A percentile compares a stretch with the other conserved stretches of the same genome.
Evolutionary conservation across 1,140 invertebrate genomes (phyloP).

Genomic region (Sycophila sp.): DNA sequence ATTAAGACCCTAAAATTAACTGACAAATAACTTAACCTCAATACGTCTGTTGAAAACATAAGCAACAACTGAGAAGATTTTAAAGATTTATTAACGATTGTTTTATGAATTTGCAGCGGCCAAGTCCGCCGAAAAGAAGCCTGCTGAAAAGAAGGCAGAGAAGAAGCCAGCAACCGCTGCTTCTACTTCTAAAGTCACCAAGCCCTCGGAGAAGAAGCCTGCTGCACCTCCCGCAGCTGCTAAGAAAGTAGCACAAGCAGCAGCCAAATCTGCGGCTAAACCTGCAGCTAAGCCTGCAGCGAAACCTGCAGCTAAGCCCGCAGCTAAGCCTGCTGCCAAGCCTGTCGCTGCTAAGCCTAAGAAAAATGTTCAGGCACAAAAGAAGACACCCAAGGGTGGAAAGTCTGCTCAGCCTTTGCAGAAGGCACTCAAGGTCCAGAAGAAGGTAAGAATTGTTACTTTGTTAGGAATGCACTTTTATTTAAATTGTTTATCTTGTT

Average conservation of each 20-base stretch:
- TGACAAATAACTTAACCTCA: constrained; percentile 24
- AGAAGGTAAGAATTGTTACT: constrained; percentile 75
- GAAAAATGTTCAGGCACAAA: constrained; percentile 70
- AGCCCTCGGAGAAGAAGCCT: constrained; percentile 58
- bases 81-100: no score
- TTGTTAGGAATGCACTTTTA: not conserved
- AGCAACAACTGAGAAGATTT: no score
- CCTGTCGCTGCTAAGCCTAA: constrained; percentile 70
- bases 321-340: constrained; percentile 67
- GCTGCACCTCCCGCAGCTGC: constrained; percentile 57
- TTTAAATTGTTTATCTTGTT: not conserved
- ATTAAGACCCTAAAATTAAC: no score
- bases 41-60: no score
- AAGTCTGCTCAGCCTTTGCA: constrained; percentile 62
- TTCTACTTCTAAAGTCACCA: constrained; percentile 47
- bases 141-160: constrained; percentile 69
- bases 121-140: constrained; percentile 74
- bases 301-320: constrained; percentile 61
- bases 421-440: constrained; percentile 79
- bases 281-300: constrained; percentile 61
- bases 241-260: constrained; percentile 48
- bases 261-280: constrained; percentile 50
- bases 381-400: constrained; percentile 67
- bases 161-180: constrained; percentile 62
- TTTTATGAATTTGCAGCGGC: constrained; percentile 54